Evolutionary conservation across 2,888 invertebrate species (phyloP), one percentile per base, ranked within the genome.

Genomic region (Trissonchulus sp.): DNA sequence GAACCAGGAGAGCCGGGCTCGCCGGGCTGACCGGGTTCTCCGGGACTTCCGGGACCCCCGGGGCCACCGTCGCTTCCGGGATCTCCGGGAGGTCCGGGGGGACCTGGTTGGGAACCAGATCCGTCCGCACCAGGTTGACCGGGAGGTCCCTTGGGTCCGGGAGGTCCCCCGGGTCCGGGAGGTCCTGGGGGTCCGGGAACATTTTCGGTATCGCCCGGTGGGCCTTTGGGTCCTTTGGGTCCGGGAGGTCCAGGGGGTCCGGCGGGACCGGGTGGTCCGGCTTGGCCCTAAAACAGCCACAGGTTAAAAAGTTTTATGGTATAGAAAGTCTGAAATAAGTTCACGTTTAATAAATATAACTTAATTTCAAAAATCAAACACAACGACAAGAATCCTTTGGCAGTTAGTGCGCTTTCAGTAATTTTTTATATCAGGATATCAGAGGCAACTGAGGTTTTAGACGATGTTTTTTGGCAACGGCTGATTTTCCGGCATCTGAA

Each of bases 231-330:
- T 31, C 71, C 77, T 37, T 72, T 34, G 8, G 23, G 38, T 31
- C 77, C 77, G 35, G 74, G 74, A 8, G 77, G 76, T 18, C 77
- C 77, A 34, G 78, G 35, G 28, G 72, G 48, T 36, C 78, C 78
- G 2, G 75, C 63, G 30, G 38, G 2, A 35, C 77, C 77, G 30
- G 37, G 68, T 35, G n/a, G 35, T 74, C 78, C 63, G 34, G 71
- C 15, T 37, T 37, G 36, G 73, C 78, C 33, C 74, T n/a, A n/a
- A n/a, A n/a, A n/a, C n/a, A n/a, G n/a, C n/a, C n/a, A n/a, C n/a
- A n/a, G n/a, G n/a, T n/a, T n/a, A n/a, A n/a, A n/a, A n/a, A n/a
- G n/a, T n/a, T n/a, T n/a, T n/a, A n/a, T n/a, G n/a, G n/a, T n/a
- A n/a, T n/a, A n/a, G n/a, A n/a, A n/a, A n/a, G n/a, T n/a, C n/a